Base-by-base conservation (phyloP, 64 coral and sea anemone genomes). In the Pachyseris speciosa region DNA sequence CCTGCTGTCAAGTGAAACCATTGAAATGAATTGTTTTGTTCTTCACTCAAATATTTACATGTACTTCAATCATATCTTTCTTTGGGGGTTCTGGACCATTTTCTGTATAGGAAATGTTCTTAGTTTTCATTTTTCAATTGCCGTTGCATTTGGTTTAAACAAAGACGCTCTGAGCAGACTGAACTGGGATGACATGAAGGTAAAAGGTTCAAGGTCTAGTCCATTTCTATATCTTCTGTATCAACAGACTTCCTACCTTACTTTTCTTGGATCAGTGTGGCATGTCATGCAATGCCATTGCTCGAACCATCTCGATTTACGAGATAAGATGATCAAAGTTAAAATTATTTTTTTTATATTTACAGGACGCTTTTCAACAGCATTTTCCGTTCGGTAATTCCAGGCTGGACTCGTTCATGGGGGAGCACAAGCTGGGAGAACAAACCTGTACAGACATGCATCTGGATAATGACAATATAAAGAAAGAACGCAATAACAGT, bases 291-390 rank as follows among this genome's bases (percentile, higher is more conserved):
- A n/a, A n/a, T n/a, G n/a, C n/a, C n/a, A n/a, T n/a, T n/a, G n/a
- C n/a, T n/a, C n/a, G n/a, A n/a, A n/a, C n/a, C n/a, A n/a, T n/a
- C n/a, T n/a, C 44, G 13, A 45, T 45, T 45, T 45, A 11, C 43
- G 11, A 47, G 7, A 9, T 13, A 47, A 47, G 44, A n/a, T n/a
- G n/a, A n/a, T n/a, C n/a, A n/a, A n/a, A n/a, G 11, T 45, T 45
- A 4, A 45, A 6, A 45, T 6, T 45, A 11, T 45, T 45, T 45
- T 6, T 4, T 20, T 50, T 61, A 27, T 39, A 8, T 19, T 61
- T 63, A 33, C 37, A 81, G 77, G 53, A 12, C 3, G 77, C 77
- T 16, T 81, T 81, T 39, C 77, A 81, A 40, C 77, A 81, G 34
- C 77, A 81, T 81, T 81, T 60, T 16, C 53, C 52, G 3, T 25